A percentile compares a stretch with the other conserved stretches of the same genome.
Conservation (phyloP, 1,140 invertebrate species). For the Drosophila sp. region DNA sequence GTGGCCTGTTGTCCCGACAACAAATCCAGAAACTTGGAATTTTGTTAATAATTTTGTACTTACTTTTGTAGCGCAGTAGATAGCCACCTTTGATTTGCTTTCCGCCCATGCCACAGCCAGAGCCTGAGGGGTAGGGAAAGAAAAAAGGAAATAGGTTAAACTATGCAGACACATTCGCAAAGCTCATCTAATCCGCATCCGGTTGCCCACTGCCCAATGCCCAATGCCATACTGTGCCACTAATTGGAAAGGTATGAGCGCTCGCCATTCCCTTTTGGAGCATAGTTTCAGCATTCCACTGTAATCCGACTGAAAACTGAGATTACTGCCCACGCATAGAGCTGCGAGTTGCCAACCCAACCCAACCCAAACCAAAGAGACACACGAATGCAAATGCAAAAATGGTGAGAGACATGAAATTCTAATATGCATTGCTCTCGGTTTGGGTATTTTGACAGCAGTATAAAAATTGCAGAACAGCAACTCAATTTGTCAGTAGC, state of each 20-base stretch:
- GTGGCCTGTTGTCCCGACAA: slow-evolving; percentile 1
- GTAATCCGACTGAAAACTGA: slow-evolving; percentile 27
- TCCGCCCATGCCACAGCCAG: slow-evolving; percentile 80
- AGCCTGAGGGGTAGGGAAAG: slow-evolving; percentile 83
- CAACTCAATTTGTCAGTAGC: slow-evolving; percentile 5
- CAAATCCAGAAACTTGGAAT: slow-evolving; percentile 10
- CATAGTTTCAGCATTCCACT: slow-evolving; percentile 11
- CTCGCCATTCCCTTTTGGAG: slow-evolving; percentile 14
- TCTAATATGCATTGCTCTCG: slow-evolving; percentile 45
- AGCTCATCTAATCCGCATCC: slow-evolving; percentile 44
- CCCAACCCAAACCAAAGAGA: background rate
- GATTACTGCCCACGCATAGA: slow-evolving; percentile 17
- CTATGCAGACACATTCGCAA: background rate
- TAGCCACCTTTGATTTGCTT: slow-evolving; percentile 88
- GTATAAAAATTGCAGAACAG: slow-evolving; percentile 4
- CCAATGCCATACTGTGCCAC: slow-evolving; percentile 17
- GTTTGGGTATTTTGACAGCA: slow-evolving; percentile 21
- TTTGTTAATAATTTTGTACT: slow-evolving; percentile 77
- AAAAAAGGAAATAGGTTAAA: background rate
- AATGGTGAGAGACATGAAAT: slow-evolving; percentile 46
- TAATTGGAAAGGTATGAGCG: slow-evolving; percentile 37
- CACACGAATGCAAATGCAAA: slow-evolving; percentile 19
- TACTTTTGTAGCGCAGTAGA: slow-evolving; percentile 87
- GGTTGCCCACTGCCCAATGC: slow-evolving; percentile 19
- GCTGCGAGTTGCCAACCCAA: background rate